Conservation (phyloP, 1,140 invertebrate species). For the Drosophila ambigua region DNA sequence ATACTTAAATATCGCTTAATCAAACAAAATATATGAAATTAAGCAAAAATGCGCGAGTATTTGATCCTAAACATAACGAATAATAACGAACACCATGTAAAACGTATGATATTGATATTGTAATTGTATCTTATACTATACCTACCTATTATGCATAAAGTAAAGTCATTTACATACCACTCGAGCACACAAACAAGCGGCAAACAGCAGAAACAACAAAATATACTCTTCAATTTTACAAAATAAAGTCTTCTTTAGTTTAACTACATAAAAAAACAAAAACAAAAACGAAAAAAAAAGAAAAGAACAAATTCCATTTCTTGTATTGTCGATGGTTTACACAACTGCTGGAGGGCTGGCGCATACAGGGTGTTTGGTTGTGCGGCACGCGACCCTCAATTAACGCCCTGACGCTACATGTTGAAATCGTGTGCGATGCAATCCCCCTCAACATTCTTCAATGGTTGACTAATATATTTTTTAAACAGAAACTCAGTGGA, state of each 20-base stretch:
- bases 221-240: constrained; percentile 83
- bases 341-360: constrained; percentile 44
- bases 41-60: constrained; percentile 32
- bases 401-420: constrained; percentile 64
- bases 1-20: constrained; percentile 75
- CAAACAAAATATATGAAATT: constrained; percentile 21
- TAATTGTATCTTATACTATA: constrained; percentile 63
- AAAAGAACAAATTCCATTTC: neutral
- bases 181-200: constrained; percentile 46
- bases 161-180: constrained; percentile 53
- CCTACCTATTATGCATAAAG: constrained; percentile 68
- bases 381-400: constrained; percentile 56
- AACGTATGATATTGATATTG: constrained; percentile 68
- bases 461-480: constrained; percentile 48
- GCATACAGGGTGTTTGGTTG: constrained; percentile 59
- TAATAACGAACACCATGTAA: constrained; percentile 63
- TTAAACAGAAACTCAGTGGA: constrained; percentile 19
- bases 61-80: constrained; percentile 62
- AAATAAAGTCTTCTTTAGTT: constrained; percentile 83
- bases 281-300: constrained; percentile 10
- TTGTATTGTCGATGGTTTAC: constrained; percentile 64
- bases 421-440: constrained; percentile 39
- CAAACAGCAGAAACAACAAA: constrained; percentile 52
- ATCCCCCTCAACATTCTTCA: constrained; percentile 11
- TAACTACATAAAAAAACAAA: constrained; percentile 69